Conservation (phyloP, 2,797 vertebrate species). For the Pipistrellus kuhlii region DNA sequence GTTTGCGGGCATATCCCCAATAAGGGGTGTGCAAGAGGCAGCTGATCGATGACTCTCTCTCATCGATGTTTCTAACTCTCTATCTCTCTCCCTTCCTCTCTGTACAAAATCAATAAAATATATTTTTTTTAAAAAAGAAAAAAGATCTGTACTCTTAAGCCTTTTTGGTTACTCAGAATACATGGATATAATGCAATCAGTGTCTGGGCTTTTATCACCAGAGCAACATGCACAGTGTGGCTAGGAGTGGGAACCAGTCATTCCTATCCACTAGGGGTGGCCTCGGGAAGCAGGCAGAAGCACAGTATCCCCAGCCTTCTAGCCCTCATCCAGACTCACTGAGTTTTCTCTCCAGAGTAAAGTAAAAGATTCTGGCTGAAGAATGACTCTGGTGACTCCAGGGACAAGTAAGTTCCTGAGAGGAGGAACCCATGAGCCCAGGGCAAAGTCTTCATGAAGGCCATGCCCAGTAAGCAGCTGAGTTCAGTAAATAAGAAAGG, state of each 20-base stretch:
- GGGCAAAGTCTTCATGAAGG: not conserved
- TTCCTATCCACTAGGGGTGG: too few relatives aligned
- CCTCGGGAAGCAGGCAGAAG: not conserved
- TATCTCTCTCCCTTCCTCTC: too few relatives aligned
- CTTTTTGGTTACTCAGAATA: not conserved
- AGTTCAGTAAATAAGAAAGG: not conserved
- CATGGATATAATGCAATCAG: not conserved
- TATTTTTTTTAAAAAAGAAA: too few relatives aligned
- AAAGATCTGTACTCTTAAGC: too few relatives aligned
- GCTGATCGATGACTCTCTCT: too few relatives aligned
- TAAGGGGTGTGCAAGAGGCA: too few relatives aligned
- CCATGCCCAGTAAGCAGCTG: not conserved
- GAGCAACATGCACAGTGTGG: not conserved
- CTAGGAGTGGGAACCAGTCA: not conserved
- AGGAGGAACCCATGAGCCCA: not conserved
- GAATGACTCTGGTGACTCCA: not conserved
- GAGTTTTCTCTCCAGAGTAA: not conserved
- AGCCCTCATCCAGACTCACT: not conserved
- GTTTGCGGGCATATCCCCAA: too few relatives aligned
- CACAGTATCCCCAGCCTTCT: not conserved
- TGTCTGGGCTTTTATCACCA: not conserved
- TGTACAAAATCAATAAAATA: too few relatives aligned
- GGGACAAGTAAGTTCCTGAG: not conserved
- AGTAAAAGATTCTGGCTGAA: not conserved
- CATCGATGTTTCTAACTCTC: too few relatives aligned